Conservation (phyloP, 2,888 invertebrate species). For the Taphrorychus bicolor region DNA sequence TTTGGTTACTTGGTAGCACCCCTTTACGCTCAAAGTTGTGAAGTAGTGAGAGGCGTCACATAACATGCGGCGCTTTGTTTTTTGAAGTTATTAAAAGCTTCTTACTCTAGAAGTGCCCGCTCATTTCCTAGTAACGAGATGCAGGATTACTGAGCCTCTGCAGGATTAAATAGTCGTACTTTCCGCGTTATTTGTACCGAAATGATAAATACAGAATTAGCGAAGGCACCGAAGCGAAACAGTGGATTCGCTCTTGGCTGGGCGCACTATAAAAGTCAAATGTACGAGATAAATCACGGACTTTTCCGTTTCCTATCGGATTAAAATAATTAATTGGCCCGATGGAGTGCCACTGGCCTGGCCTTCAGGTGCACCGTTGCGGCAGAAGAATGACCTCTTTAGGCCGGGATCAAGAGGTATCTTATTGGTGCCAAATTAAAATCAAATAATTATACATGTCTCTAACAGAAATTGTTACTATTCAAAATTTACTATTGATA, state of each 20-base stretch:
- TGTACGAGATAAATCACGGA: constrained; percentile 25
- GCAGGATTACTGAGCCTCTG: neutral
- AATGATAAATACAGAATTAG: constrained; percentile 24
- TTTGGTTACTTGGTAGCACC: neutral
- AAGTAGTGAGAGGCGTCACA: neutral
- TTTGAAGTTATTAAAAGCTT: neutral
- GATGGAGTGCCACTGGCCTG: constrained; percentile 25
- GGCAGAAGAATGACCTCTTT: constrained; percentile 19
- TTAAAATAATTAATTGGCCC: constrained; percentile 29
- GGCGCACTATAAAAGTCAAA: constrained; percentile 29
- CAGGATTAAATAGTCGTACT: neutral
- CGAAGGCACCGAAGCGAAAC: constrained; percentile 13
- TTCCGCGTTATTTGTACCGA: neutral
- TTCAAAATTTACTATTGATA: neutral
- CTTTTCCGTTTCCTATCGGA: constrained; percentile 31
- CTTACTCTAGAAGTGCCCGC: neutral
- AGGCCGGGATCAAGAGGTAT: neutral
- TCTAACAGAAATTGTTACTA: too few species aligned
- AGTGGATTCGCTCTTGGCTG: constrained; percentile 15
- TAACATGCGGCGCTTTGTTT: neutral
- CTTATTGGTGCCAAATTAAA: neutral
- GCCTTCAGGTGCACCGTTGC: constrained; percentile 23
- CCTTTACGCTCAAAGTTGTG: neutral
- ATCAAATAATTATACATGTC: neutral
- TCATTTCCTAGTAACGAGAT: neutral